phyloP scores from a whole-genome alignment of 2,113 vertebrate genomes.

The Ramphastos sulfuratus region DNA sequence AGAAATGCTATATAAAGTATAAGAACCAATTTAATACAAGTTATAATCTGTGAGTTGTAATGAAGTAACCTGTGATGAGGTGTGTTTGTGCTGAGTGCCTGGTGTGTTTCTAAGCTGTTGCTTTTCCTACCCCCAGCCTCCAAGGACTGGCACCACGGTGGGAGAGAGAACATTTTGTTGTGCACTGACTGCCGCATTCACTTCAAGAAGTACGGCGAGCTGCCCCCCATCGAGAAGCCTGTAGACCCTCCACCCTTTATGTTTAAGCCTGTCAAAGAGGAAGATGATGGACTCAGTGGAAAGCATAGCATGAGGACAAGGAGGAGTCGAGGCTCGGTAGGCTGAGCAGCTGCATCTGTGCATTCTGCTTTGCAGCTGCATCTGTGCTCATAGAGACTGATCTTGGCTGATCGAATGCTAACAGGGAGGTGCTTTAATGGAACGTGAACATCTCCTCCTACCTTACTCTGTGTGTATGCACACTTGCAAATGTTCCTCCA shows the following conservation, averaged over 20 bases:
- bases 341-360: background rate
- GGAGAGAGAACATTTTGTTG: slow-evolving; percentile 94
- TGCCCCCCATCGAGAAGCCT: slow-evolving; percentile 98
- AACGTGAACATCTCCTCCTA: background rate
- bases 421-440: background rate
- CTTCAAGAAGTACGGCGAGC: slow-evolving; percentile 99
- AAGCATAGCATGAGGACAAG: slow-evolving; percentile 99
- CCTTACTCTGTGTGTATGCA: accelerated
- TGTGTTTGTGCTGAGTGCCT: background rate
- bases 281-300: slow-evolving; percentile 96
- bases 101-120: background rate
- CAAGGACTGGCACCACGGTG: slow-evolving; percentile 99
- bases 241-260: slow-evolving; percentile 98
- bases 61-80: accelerated
- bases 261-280: slow-evolving; percentile 99
- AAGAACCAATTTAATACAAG: too few species aligned
- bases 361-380: background rate
- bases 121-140: slow-evolving; percentile 79
- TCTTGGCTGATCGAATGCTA: background rate
- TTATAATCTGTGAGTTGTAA: too few species aligned
- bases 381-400: background rate
- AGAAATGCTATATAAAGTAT: too few species aligned
- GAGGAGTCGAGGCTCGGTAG: slow-evolving; percentile 95
- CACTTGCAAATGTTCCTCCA: background rate
- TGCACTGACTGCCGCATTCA: slow-evolving; percentile 98